phyloP scores from a whole-genome alignment of 2,888 invertebrate genomes.

The Archips crataeganus region DNA sequence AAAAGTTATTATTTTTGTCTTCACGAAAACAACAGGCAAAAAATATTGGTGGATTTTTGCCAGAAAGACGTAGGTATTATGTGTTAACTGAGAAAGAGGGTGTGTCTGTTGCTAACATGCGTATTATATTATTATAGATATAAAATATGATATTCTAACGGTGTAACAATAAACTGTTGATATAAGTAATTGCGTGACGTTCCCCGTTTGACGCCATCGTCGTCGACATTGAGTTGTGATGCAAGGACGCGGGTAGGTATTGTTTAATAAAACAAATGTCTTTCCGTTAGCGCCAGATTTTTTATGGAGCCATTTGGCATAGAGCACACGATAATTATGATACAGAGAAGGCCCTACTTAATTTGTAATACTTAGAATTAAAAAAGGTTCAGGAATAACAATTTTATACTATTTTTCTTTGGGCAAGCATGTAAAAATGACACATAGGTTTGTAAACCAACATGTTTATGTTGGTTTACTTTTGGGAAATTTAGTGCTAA shows the following conservation, averaged over 20 bases:
- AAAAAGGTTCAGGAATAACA: background rate
- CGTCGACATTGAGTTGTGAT: background rate
- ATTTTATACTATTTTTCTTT: background rate
- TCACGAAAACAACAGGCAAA: conserved; percentile 15
- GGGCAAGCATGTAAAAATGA: background rate
- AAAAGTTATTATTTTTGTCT: conserved; percentile 14
- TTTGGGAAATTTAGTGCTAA: background rate
- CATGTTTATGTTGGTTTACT: background rate
- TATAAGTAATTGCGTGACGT: background rate
- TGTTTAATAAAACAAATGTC: no score
- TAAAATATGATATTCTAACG: background rate
- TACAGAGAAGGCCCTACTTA: background rate
- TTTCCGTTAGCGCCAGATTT: no score
- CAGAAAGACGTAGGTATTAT: conserved; percentile 15
- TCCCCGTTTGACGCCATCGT: background rate
- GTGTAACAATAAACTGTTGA: background rate
- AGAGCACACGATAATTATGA: background rate
- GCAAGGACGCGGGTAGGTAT: background rate
- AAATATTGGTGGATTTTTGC: conserved; percentile 14
- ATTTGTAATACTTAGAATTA: no score
- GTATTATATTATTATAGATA: background rate
- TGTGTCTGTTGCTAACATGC: background rate
- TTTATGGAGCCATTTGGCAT: no score
- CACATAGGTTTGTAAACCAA: background rate
- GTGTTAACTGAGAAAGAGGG: background rate